Base-by-base conservation (phyloP, 2,797 vertebrate species). In the Clarias pachynema region DNA sequence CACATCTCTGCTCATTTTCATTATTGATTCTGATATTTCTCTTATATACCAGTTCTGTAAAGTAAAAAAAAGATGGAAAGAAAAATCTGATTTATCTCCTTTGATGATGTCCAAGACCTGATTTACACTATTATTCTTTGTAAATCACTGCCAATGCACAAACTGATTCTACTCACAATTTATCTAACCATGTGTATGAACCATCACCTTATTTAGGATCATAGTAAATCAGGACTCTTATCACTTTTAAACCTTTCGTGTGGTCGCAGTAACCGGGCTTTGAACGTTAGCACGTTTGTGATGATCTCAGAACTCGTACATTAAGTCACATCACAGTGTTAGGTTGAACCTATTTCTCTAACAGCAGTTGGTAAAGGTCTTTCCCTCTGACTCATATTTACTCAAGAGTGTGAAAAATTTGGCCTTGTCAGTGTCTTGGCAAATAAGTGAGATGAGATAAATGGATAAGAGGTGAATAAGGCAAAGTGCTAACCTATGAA, bases 241-340 rank as follows among this genome's bases (percentile, higher is more conserved):
- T 29, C 37, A 49, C 12, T 49, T 34, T 22, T 79, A 16, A 18
- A 40, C 31, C 56, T 40, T 10, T n/a, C 16, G 20, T n/a, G 74
- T 57, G 18, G 57, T 81, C 83, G 79, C 75, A 86, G 79, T 79
- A 73, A 26, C 69, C 29, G 1, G 59, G 65, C 22, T 87, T 81
- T 84, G 73, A 86, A 82, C 22, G 1, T 59, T 88, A 37, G 8
- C 78, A 49, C 65, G 56, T 82, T 40, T 10, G 12, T 87, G 82
- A 70, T 82, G 86, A 87, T 68, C 85, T 74, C 72, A 56, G 60
- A 85, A 60, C 83, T 78, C 29, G 62, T 72, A 79, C 81, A 87
- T 79, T 83, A 86, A 83, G 57, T 90, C 83, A 72, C 79, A 62
- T 79, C 70, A 70, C 15, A 12, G 82, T 83, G 86, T 72, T 72